Evolutionary conservation across 2,888 invertebrate genomes (phyloP).

Genomic region (Allygus modestus): DNA sequence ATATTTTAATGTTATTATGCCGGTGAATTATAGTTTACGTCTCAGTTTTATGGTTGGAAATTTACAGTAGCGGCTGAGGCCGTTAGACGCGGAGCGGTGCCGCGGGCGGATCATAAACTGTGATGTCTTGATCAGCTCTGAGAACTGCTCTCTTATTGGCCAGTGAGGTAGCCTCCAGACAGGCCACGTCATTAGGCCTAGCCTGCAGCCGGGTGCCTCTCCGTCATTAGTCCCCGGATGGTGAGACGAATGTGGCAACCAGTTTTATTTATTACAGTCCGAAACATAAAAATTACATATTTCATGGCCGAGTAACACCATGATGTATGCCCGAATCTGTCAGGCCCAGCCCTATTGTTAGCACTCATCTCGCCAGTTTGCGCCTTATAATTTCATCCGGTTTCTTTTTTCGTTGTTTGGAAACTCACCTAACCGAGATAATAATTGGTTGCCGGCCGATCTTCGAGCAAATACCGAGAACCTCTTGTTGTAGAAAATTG

Average conservation of each 20-base stretch:
- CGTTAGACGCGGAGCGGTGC: neutral
- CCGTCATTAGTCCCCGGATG: conserved; percentile 27
- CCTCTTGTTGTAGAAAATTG: neutral
- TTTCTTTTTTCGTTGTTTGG: conserved; percentile 36
- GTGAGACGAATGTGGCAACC: conserved; percentile 52
- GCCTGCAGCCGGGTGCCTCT: conserved; percentile 37
- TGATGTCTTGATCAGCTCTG: conserved; percentile 47
- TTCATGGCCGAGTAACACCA: conserved; percentile 39
- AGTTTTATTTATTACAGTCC: conserved; percentile 55
- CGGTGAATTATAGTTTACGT: no score
- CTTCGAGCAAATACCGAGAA: conserved; percentile 23
- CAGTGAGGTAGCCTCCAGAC: conserved; percentile 21
- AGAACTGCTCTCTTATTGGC: conserved; percentile 10
- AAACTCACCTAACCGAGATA: conserved; percentile 47
- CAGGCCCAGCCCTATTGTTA: conserved; percentile 53
- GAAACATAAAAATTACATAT: conserved; percentile 59
- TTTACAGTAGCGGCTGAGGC: conserved; percentile 5
- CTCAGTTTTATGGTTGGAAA: neutral
- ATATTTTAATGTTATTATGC: no score
- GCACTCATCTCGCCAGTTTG: conserved; percentile 27
- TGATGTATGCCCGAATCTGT: conserved; percentile 46
- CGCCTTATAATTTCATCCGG: conserved; percentile 53
- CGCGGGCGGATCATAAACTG: neutral
- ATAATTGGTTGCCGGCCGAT: conserved; percentile 16
- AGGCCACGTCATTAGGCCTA: conserved; percentile 36